phyloP scores from a whole-genome alignment of 2,888 invertebrate species.

The Mesodorylaimus sp. region DNA sequence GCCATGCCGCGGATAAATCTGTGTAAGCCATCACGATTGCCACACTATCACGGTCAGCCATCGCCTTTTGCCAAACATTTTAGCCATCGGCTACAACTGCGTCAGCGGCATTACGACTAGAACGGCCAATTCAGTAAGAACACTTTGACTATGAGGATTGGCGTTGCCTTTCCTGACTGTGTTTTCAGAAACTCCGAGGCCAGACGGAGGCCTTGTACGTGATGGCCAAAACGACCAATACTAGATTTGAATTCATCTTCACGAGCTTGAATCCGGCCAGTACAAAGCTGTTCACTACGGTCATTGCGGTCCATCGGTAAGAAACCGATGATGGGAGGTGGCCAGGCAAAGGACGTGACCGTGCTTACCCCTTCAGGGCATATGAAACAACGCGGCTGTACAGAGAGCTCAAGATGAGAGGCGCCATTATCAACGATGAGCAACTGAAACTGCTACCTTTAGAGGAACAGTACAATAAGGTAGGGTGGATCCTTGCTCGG shows the following conservation, averaged over 20 bases:
- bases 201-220: slow-evolving; percentile 71
- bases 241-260: slow-evolving; percentile 87
- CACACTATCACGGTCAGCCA: too few relatives aligned
- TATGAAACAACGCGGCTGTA: slow-evolving; percentile 75
- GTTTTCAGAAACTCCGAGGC: slow-evolving; percentile 57
- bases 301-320: slow-evolving; percentile 82
- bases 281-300: slow-evolving; percentile 66
- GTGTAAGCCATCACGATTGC: too few relatives aligned
- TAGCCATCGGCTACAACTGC: slow-evolving; percentile 75
- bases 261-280: slow-evolving; percentile 64
- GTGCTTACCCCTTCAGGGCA: slow-evolving; percentile 44
- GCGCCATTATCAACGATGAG: slow-evolving; percentile 68
- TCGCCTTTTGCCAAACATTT: too few relatives aligned
- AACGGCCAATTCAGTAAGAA: slow-evolving; percentile 62
- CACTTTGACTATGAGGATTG: too few relatives aligned
- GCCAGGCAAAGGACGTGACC: too few relatives aligned
- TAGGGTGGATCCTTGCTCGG: too few relatives aligned
- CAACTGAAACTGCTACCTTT: slow-evolving; percentile 62
- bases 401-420: slow-evolving; percentile 74
- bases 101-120: slow-evolving; percentile 60
- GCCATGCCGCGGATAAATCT: slow-evolving; percentile 70
- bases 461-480: slow-evolving; percentile 60
- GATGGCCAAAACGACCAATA: slow-evolving; percentile 57
- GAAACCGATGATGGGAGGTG: too few relatives aligned
- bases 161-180: too few relatives aligned